Conservation (phyloP, 1,140 invertebrate genomes). For the Meloidogyne chitwoodi region DNA sequence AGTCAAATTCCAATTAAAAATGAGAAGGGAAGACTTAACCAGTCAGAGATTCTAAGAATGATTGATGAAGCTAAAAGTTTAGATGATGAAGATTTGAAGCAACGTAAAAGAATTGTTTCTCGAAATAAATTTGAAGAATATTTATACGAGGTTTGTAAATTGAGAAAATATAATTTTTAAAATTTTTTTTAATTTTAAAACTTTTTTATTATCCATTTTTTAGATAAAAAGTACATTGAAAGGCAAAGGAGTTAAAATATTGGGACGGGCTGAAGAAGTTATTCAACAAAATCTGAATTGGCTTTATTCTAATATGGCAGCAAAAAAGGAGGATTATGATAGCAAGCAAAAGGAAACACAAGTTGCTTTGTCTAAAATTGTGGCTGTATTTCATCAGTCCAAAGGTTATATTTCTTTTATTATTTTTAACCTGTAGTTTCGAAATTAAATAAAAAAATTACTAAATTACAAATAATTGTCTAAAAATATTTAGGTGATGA, state of each 20-base stretch:
- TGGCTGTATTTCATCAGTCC: slow-evolving; percentile 61
- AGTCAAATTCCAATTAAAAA: slow-evolving; percentile 98
- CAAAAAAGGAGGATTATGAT: slow-evolving; percentile 86
- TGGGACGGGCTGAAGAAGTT: slow-evolving; percentile 80
- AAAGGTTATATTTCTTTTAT: too few species aligned
- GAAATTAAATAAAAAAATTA: too few species aligned
- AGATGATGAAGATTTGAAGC: slow-evolving; percentile 77
- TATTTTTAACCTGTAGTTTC: too few species aligned
- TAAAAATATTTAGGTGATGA: too few species aligned
- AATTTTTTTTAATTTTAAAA: not conserved
- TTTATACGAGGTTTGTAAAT: slow-evolving; percentile 70
- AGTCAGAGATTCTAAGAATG: slow-evolving; percentile 94
- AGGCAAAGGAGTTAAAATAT: slow-evolving; percentile 65
- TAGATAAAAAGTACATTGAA: slow-evolving; percentile 26
- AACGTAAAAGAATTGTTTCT: slow-evolving; percentile 74
- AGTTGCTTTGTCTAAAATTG: slow-evolving; percentile 77
- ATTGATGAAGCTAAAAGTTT: slow-evolving; percentile 91
- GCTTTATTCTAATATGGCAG: slow-evolving; percentile 86
- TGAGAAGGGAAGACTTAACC: slow-evolving; percentile 88
- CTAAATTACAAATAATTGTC: too few species aligned
- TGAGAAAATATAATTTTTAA: not conserved
- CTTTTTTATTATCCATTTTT: not conserved
- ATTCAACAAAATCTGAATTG: slow-evolving; percentile 87
- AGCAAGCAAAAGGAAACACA: slow-evolving; percentile 81
- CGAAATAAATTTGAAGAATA: slow-evolving; percentile 90